Evolutionary conservation across 2,797 vertebrate genomes (phyloP).

Genomic region (Erithacus rubecula): DNA sequence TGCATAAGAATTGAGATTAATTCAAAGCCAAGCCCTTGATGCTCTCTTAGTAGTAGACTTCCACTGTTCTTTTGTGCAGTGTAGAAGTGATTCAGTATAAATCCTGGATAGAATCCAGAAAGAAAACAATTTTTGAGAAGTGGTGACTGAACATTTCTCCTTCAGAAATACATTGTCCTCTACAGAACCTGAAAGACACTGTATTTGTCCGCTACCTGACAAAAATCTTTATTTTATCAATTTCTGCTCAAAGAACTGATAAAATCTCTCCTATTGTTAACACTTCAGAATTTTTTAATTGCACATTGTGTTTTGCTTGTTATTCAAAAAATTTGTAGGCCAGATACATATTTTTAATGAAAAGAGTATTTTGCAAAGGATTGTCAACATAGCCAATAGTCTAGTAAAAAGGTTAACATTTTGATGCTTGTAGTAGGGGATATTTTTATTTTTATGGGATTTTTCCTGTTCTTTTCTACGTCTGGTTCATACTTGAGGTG

Average conservation of each 20-base stretch:
- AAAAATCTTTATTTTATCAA: background rate
- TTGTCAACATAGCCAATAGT: background rate
- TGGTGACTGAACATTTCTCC: background rate
- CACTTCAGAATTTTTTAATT: background rate
- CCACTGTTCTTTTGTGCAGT: background rate
- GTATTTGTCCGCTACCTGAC: background rate
- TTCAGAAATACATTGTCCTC: background rate
- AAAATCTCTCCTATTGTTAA: background rate
- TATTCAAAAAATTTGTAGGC: background rate
- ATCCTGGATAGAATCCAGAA: background rate
- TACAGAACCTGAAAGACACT: background rate
- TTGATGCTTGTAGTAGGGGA: accelerated
- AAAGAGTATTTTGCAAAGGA: background rate
- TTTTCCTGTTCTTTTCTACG: background rate
- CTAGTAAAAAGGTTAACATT: background rate
- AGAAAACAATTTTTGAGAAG: background rate
- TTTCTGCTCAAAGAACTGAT: background rate
- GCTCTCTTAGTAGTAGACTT: background rate
- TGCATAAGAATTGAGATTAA: background rate
- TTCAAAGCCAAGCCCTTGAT: background rate
- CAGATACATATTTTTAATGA: background rate
- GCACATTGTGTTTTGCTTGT: background rate
- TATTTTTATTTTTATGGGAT: accelerated
- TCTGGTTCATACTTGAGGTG: background rate
- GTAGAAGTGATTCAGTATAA: background rate